phyloP scores from a whole-genome alignment of 1,140 invertebrate species.

The Pseudoatta argentina region DNA sequence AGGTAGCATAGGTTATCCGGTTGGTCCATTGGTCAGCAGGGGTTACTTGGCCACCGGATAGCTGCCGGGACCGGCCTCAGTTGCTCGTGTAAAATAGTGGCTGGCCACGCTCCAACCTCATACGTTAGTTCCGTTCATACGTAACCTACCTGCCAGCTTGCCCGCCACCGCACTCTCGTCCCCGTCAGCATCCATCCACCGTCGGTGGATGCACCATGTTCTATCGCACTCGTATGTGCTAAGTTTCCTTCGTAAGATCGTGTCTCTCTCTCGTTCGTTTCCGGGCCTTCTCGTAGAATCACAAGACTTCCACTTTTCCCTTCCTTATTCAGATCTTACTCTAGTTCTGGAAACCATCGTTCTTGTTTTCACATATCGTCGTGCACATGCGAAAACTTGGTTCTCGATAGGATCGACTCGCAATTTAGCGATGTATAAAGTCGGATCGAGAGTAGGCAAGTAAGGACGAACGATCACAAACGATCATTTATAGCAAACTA shows the following conservation, averaged over 20 bases:
- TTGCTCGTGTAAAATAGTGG: slow-evolving; percentile 80
- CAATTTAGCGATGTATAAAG: slow-evolving; percentile 53
- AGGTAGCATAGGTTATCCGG: slow-evolving; percentile 80
- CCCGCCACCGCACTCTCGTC: slow-evolving; percentile 53
- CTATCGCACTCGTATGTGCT: slow-evolving; percentile 50
- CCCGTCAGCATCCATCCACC: slow-evolving; percentile 18
- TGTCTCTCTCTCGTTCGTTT: slow-evolving; percentile 16
- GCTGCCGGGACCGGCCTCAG: slow-evolving; percentile 57
- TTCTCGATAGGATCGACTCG: slow-evolving; percentile 13
- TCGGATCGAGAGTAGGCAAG: neutral
- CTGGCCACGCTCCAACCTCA: slow-evolving; percentile 81
- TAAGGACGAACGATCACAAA: neutral
- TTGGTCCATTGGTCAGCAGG: slow-evolving; percentile 82
- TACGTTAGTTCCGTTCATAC: slow-evolving; percentile 81
- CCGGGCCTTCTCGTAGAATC: slow-evolving; percentile 11
- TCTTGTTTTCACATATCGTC: neutral
- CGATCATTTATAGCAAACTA: neutral
- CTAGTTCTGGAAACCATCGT: neutral
- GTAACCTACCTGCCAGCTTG: slow-evolving; percentile 79
- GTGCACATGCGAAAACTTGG: slow-evolving; percentile 25
- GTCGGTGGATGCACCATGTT: slow-evolving; percentile 6
- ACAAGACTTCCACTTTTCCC: slow-evolving; percentile 3
- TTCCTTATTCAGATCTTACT: neutral
- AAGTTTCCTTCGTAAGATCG: slow-evolving; percentile 47
- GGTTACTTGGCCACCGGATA: slow-evolving; percentile 78